Percentiles rank a stretch among this genome's conserved stretches.
Evolutionary conservation across 2,113 vertebrate species (phyloP).

Genomic region (Cettia cetti): DNA sequence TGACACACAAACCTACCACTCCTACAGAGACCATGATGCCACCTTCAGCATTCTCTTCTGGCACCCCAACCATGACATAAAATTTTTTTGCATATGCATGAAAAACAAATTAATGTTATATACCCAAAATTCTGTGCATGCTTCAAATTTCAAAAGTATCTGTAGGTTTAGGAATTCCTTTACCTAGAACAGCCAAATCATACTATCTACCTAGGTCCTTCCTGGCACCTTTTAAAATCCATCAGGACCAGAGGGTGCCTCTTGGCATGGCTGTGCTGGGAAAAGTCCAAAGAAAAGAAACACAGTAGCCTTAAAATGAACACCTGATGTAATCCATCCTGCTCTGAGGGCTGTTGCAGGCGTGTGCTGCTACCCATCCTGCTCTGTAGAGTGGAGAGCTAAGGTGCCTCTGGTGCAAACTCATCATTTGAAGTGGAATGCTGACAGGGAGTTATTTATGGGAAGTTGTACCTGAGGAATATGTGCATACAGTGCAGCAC

Average conservation of each 20-base stretch:
- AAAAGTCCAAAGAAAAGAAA: not conserved
- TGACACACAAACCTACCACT: not conserved
- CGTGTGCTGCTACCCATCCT: not conserved
- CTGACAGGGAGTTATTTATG: not conserved
- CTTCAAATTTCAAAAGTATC: not conserved
- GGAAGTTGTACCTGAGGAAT: not conserved
- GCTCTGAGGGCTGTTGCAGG: not conserved
- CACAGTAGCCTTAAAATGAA: not conserved
- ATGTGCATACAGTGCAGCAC: not conserved
- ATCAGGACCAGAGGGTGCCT: not conserved
- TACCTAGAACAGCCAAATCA: not conserved
- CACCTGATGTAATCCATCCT: not conserved
- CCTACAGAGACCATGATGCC: not conserved
- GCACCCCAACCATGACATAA: not conserved
- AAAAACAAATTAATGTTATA: not conserved
- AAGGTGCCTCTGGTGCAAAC: not conserved
- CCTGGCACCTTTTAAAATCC: not conserved
- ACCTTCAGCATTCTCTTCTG: not conserved
- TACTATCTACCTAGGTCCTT: not conserved
- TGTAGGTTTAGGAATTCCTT: not conserved
- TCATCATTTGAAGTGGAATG: not conserved
- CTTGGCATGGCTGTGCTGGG: not conserved
- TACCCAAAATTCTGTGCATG: not conserved
- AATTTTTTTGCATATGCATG: not conserved
- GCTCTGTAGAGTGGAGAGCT: not conserved